Base-by-base conservation (phyloP, 1,140 invertebrate genomes). In the Diorhabda sublineata region DNA sequence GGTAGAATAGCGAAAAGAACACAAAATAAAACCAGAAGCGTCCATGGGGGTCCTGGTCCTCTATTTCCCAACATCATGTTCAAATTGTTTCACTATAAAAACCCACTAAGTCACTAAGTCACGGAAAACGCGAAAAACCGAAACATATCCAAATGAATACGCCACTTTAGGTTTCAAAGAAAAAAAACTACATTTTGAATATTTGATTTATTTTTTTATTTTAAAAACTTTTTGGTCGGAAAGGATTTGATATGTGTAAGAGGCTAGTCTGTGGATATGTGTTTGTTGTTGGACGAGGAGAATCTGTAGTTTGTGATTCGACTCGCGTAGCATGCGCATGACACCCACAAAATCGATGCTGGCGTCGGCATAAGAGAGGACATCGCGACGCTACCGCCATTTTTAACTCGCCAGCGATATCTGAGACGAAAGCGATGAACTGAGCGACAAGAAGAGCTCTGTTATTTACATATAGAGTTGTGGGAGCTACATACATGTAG, bases 241-340 rank as follows among this genome's bases (percentile, higher is more conserved):
- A 9, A 44, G 8, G 64, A 26, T 61, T 52, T 57, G 59, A 68
- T 68, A 57, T 68, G 67, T 61, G 3, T 43, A 43, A n/a, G 7
- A 11, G 43, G 60, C 45, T 45, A 42, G 7, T 60, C 11, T 45
- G 42, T 11, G 45, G 68, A 65, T 64, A 69, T 65, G 62, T 69
- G 68, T 64, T 11, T 52, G 42, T 58, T 64, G 57, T 47, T 60
- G 11, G 59, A 58, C 45, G 69, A 61, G 47, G 66, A 67, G 73
- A 73, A 69, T 73, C 73, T 73, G 71, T 72, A 76, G 71, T 73
- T 74, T 73, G 69, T 69, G 73, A 75, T 73, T 75, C 72, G 63
- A 71, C 69, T 64, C 69, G 61, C 63, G 67, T 60, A 68, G 68
- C 73, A 69, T 68, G 75, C 75, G 74, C 69, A 67, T 65, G 61